These are phyloP conservation scores for Parnassius mnemosyne DNA, from an alignment of 2,888 invertebrate genomes.

Conservation along the genomic window DNA sequence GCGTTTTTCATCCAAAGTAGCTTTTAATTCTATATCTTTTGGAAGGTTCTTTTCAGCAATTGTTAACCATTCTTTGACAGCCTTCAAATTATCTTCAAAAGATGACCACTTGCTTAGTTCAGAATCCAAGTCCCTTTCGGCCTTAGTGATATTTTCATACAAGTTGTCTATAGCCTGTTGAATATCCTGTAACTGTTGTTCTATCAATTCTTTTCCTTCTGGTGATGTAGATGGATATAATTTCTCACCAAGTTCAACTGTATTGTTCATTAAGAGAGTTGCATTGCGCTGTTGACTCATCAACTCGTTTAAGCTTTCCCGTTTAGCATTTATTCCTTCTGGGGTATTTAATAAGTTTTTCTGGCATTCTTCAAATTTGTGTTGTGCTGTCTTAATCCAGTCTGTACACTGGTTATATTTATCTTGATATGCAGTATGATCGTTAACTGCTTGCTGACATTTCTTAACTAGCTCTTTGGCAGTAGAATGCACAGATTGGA, in stretches of 20 bases:
- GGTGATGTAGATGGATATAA: slow-evolving; percentile 91
- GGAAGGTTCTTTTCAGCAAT: slow-evolving; percentile 88
- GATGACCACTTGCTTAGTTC: slow-evolving; percentile 93
- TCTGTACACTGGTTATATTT: slow-evolving; percentile 92
- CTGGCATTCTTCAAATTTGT: slow-evolving; percentile 84
- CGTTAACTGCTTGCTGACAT: slow-evolving; percentile 92
- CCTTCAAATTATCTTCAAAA: slow-evolving; percentile 92
- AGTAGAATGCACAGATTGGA: slow-evolving; percentile 93
- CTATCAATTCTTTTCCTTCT: slow-evolving; percentile 92
- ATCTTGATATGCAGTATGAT: slow-evolving; percentile 89
- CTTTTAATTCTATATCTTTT: slow-evolving; percentile 88
- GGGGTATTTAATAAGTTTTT: slow-evolving; percentile 83
- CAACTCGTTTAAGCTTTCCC: slow-evolving; percentile 86
- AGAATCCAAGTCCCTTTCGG: slow-evolving; percentile 89
- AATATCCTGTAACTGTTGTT: slow-evolving; percentile 90
- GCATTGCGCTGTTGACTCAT: slow-evolving; percentile 88
- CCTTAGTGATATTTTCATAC: slow-evolving; percentile 88
- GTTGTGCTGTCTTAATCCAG: slow-evolving; percentile 88
- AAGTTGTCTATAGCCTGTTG: slow-evolving; percentile 90
- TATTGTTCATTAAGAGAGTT: slow-evolving; percentile 88
- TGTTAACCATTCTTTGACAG: slow-evolving; percentile 89
- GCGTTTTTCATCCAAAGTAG: slow-evolving; percentile 94
- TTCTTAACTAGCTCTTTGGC: slow-evolving; percentile 95
- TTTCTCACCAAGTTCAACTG: slow-evolving; percentile 93
- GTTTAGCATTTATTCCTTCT: slow-evolving; percentile 85